phyloP scores from a whole-genome alignment of 1,140 invertebrate species.

The Solenopsis fugax region DNA sequence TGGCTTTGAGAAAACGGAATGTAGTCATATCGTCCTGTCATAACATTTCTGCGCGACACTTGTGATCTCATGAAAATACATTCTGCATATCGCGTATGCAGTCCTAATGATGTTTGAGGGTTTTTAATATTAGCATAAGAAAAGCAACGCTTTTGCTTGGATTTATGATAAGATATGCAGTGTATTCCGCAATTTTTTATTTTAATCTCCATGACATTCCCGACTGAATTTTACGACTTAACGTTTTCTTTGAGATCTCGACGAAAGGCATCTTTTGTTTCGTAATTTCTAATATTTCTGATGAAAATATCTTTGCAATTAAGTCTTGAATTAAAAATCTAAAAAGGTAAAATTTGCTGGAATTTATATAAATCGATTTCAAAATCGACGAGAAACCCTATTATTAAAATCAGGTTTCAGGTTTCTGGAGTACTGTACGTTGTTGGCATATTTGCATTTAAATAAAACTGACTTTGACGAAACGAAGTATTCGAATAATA shows the following conservation, averaged over 20 bases:
- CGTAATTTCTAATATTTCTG: neutral
- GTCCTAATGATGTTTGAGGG: neutral
- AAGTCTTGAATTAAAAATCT: neutral
- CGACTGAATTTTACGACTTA: neutral
- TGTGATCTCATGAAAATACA: constrained; percentile 26
- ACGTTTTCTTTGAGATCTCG: neutral
- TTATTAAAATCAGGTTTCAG: neutral
- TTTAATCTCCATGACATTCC: neutral
- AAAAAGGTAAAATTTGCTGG: neutral
- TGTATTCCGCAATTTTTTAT: neutral
- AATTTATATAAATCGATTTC: neutral
- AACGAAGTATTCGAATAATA: constrained; percentile 23
- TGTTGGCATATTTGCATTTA: constrained; percentile 25
- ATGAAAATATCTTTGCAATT: neutral
- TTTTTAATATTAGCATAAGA: constrained; percentile 27
- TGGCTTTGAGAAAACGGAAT: constrained; percentile 30
- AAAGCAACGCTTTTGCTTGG: constrained; percentile 3
- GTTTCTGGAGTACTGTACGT: neutral
- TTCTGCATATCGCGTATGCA: neutral
- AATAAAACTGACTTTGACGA: constrained; percentile 6
- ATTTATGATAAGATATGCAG: constrained; percentile 7
- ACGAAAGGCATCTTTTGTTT: neutral
- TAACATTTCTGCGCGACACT: constrained; percentile 25
- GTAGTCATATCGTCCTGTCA: constrained; percentile 11
- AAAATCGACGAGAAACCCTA: neutral